These are phyloP conservation scores for Abrostola tripartita DNA, from an alignment of 2,888 invertebrate species.

Conservation along the genomic window DNA sequence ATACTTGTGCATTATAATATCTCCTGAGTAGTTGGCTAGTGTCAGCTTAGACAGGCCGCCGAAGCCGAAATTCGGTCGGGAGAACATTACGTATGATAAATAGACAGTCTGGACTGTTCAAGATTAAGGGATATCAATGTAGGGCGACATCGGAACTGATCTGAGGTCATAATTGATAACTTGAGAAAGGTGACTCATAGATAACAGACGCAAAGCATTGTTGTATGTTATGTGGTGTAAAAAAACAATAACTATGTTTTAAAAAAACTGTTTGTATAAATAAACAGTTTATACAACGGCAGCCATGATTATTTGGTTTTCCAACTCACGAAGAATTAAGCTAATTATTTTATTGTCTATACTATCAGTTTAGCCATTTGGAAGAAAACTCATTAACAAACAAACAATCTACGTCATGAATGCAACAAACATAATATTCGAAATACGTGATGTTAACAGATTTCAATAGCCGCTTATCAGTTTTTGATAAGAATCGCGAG, in stretches of 20 bases:
- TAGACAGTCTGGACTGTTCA: neutral
- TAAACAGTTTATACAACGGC: too few species aligned
- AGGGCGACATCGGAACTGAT: neutral
- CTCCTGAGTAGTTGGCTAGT: too few species aligned
- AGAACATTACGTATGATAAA: neutral
- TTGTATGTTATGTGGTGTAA: too few species aligned
- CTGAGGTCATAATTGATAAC: neutral
- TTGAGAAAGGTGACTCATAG: neutral
- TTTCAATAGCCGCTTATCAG: neutral
- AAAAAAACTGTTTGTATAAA: too few species aligned
- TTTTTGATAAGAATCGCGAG: neutral
- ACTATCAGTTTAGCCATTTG: neutral
- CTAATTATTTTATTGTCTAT: too few species aligned
- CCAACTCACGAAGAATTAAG: too few species aligned
- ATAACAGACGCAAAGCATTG: too few species aligned
- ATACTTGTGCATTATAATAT: too few species aligned
- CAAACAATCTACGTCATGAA: neutral
- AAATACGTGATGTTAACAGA: neutral
- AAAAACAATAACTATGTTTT: too few species aligned
- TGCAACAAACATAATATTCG: neutral
- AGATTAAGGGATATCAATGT: neutral
- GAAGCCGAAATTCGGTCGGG: too few species aligned
- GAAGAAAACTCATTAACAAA: neutral
- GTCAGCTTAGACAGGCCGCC: too few species aligned
- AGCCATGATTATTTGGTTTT: too few species aligned